These are phyloP conservation scores for Molossus molossus DNA, from an alignment of 2,797 vertebrate genomes.

Conservation along the genomic window DNA sequence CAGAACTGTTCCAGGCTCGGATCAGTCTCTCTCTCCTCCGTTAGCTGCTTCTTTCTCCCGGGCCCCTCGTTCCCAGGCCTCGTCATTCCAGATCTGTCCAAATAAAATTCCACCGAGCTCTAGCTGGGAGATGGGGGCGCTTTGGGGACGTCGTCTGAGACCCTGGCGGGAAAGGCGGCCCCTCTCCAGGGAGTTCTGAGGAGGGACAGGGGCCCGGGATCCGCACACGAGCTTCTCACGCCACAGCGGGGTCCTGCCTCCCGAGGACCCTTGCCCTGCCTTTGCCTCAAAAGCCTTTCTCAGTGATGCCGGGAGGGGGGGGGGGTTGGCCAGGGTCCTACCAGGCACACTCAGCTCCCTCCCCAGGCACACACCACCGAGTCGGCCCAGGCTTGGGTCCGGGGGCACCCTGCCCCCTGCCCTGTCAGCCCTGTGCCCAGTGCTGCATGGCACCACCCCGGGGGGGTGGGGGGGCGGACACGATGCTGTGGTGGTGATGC, in stretches of 20 bases:
- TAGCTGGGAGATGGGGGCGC: accelerated
- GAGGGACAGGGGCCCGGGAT: not conserved
- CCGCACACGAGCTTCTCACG: not conserved
- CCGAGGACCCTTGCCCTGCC: not conserved
- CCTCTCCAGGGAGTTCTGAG: too few relatives aligned
- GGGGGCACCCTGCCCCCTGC: not conserved
- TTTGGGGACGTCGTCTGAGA: not conserved
- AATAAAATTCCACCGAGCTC: not conserved
- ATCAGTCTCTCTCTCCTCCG: not conserved
- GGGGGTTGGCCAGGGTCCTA: not conserved
- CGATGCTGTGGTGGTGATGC: too few relatives aligned
- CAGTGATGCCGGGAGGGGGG: not conserved
- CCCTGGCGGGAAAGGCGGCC: accelerated
- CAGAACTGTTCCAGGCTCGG: not conserved
- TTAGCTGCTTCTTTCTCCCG: not conserved
- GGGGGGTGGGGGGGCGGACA: not conserved
- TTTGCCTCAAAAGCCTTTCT: not conserved
- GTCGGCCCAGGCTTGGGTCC: not conserved
- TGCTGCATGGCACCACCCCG: not conserved
- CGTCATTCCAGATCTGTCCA: not conserved
- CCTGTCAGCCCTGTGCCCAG: not conserved
- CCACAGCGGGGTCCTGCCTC: not conserved
- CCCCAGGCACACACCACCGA: accelerated
- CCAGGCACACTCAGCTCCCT: accelerated
- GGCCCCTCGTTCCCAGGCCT: not conserved